phyloP scores from a whole-genome alignment of 2,888 invertebrate genomes.

The Entomobrya proxima region DNA sequence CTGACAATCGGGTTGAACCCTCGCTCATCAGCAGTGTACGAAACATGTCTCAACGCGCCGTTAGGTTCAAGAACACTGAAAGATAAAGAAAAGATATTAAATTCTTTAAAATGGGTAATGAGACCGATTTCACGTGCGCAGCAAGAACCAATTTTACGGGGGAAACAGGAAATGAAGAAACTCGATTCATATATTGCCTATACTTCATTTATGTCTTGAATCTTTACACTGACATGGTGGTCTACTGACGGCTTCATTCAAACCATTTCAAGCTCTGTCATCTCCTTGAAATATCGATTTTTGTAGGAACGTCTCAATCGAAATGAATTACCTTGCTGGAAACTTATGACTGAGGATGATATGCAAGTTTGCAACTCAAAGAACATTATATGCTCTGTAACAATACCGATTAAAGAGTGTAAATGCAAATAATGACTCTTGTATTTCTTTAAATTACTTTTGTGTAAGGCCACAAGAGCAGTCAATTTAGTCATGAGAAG shows the following conservation, averaged over 20 bases:
- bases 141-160: no score
- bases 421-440: not conserved
- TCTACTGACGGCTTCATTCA: not conserved
- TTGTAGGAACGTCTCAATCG: conserved; percentile 37
- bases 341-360: conserved; percentile 15
- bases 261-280: not conserved
- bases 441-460: not conserved
- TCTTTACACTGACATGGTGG: conserved; percentile 37
- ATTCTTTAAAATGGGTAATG: not conserved
- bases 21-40: conserved; percentile 73
- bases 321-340: not conserved
- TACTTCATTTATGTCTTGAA: not conserved
- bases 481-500: not conserved
- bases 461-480: not conserved
- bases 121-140: no score
- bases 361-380: conserved; percentile 32
- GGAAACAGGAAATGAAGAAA: conserved; percentile 43
- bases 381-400: not conserved
- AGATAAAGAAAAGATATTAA: not conserved
- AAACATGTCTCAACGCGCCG: conserved; percentile 72
- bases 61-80: conserved; percentile 74
- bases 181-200: not conserved
- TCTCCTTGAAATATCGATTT: not conserved
- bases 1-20: conserved; percentile 73
- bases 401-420: not conserved